Evolutionary conservation across 2,113 vertebrate genomes (phyloP).

Genomic region (Abramis brama): DNA sequence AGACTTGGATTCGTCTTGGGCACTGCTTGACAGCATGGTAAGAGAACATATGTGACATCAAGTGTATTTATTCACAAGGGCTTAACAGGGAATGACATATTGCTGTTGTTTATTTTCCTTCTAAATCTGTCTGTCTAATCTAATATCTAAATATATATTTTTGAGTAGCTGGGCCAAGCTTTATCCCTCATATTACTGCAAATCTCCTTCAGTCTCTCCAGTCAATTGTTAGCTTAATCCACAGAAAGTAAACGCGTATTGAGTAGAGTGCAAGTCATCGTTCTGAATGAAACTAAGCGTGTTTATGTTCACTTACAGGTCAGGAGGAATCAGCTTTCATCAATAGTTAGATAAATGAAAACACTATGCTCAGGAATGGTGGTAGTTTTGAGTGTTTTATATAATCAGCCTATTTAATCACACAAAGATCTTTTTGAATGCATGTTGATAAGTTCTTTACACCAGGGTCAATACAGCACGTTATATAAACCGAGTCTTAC

Average conservation of each 20-base stretch:
- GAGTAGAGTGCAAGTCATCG: slow-evolving; percentile 49
- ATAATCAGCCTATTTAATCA: slow-evolving; percentile 14
- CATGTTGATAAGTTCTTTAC: background rate
- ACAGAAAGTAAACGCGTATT: slow-evolving; percentile 56
- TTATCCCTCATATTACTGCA: slow-evolving; percentile 71
- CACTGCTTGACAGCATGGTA: slow-evolving; percentile 24
- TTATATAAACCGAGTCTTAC: slow-evolving; percentile 12
- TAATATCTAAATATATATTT: slow-evolving; percentile 66
- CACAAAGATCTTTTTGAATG: background rate
- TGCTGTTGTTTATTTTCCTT: slow-evolving; percentile 62
- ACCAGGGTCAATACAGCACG: slow-evolving; percentile 12
- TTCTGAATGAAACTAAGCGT: background rate
- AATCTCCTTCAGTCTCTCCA: slow-evolving; percentile 67
- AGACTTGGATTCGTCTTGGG: slow-evolving; percentile 7
- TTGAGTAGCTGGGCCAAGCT: slow-evolving; percentile 63
- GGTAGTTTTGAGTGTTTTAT: slow-evolving; percentile 5
- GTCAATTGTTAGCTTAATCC: slow-evolving; percentile 58
- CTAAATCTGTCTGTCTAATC: slow-evolving; percentile 72
- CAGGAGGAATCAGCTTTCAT: background rate
- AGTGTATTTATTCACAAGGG: slow-evolving; percentile 48
- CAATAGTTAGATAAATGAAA: slow-evolving; percentile 8
- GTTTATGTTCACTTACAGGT: slow-evolving; percentile 9
- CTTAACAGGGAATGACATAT: slow-evolving; percentile 64
- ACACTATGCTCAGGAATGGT: background rate
- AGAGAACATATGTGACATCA: slow-evolving; percentile 38